A percentile compares a stretch with the other conserved stretches of the same genome.
Conservation (phyloP, 2,113 vertebrate genomes). For the Phodopus roborovskii region DNA sequence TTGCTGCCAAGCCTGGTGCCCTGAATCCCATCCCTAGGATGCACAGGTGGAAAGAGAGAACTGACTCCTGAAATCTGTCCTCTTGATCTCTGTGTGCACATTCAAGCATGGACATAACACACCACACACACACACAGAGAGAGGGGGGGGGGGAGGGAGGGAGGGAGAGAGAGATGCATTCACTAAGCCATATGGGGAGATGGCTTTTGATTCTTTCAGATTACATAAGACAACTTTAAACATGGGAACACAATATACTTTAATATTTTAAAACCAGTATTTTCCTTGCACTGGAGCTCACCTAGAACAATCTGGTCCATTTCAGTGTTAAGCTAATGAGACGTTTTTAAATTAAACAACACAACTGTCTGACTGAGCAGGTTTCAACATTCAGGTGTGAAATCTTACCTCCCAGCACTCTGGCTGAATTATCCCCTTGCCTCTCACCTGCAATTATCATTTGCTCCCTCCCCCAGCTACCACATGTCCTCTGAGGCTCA, state of each 20-base stretch:
- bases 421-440: conserved; percentile 65
- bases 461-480: conserved; percentile 52
- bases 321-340: conserved; percentile 64
- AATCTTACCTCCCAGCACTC: conserved; percentile 53
- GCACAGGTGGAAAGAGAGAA: background rate
- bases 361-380: conserved; percentile 63
- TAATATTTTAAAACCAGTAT: background rate
- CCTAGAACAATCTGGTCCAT: conserved; percentile 51
- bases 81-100: background rate
- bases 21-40: too few relatives aligned
- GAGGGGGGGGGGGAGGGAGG: too few relatives aligned
- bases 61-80: background rate
- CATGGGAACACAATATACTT: background rate
- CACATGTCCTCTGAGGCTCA: conserved; percentile 44
- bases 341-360: conserved; percentile 64
- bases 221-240: conserved; percentile 9
- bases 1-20: background rate
- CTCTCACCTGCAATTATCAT: conserved; percentile 74
- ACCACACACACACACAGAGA: background rate
- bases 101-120: background rate
- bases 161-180: too few relatives aligned
- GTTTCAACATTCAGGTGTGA: conserved; percentile 76
- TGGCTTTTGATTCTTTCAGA: conserved; percentile 1
- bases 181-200: too few relatives aligned
- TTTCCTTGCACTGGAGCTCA: conserved; percentile 25